Evolutionary conservation across 2,113 vertebrate species (phyloP), one percentile per base, ranked within the genome.

Genomic region (Pedionomus torquatus): DNA sequence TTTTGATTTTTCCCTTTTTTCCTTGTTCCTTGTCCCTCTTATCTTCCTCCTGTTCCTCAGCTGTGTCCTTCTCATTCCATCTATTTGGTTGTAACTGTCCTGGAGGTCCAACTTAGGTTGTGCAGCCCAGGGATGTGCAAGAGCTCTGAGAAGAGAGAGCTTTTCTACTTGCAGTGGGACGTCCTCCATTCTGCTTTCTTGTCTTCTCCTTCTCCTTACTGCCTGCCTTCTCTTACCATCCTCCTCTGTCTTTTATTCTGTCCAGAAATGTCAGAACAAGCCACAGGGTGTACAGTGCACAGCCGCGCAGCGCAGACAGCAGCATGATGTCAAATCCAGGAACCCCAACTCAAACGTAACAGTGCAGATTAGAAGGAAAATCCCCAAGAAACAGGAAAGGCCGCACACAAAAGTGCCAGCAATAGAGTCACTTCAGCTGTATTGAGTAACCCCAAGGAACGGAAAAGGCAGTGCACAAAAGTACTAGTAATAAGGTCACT

Each of bases 321-420:
- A 68, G 83, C 83, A 31, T 78, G 65, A 92, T 84, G 76, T 87
- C 88, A 93, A 66, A 89, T 26, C 87, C 84, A 95, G 79, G 80
- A 94, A 80, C 48, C 46, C 44, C 65, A 65, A 28, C n/a, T 71
- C 66, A 61, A 69, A 82, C 35, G 2, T 61, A 96, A 87, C 35
- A 21, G 17, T 1, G 1, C 41, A 55, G 65, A 72, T 76, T 86
- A 90, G 39, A 95, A 94, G 77, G 91, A 95, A 97, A 97, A 97
- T 76, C 89, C 89, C 77, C 70, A 82, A 94, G 94, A 84, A 94
- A 87, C 93, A 95, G 89, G 93, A 96, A 97, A 97, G 70, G 91
- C 93, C 87, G 48, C 61, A 55, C 70, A 82, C 87, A 91, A 63
- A 94, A 87, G 95, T 79, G 74, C 94, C 83, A 89, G 91, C 76